Conservation (phyloP, 2,797 vertebrate genomes). For the Gobio occitaniae region DNA sequence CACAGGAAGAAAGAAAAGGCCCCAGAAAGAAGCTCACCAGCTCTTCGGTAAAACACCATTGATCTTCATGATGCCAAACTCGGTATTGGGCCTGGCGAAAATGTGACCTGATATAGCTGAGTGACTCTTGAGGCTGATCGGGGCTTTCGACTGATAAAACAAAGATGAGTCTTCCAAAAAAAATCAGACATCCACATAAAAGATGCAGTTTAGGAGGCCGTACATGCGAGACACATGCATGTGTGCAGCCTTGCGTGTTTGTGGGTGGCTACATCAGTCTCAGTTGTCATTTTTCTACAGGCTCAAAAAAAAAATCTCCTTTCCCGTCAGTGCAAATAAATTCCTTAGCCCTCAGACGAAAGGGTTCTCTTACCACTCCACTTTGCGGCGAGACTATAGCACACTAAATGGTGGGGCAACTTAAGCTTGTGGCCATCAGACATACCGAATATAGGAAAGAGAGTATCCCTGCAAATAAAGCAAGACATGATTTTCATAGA, state of each 20-base stretch:
- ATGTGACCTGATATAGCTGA: neutral
- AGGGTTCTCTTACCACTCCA: conserved; percentile 29
- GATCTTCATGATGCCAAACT: neutral
- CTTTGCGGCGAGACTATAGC: conserved; percentile 40
- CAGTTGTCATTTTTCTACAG: conserved; percentile 49
- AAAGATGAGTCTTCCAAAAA: conserved; percentile 10
- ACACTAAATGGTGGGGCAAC: conserved; percentile 36
- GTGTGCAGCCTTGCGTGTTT: conserved; percentile 22
- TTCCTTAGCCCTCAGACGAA: conserved; percentile 43
- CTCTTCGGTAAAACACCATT: neutral
- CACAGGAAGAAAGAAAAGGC: no score
- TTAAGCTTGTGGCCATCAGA: conserved; percentile 46
- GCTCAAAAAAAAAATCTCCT: conserved; percentile 41
- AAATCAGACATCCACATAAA: conserved; percentile 30
- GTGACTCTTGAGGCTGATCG: neutral
- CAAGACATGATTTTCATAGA: conserved; percentile 37
- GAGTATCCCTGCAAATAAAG: conserved; percentile 44
- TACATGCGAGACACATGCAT: conserved; percentile 31
- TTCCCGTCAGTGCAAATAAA: conserved; percentile 57
- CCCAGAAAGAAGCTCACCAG: neutral
- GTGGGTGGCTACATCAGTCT: conserved; percentile 50
- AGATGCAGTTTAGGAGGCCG: neutral
- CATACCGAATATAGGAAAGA: conserved; percentile 47
- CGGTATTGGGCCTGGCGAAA: neutral
- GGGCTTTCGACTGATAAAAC: conserved; percentile 24